Conservation (phyloP, 2,888 invertebrate species). For the Drosophila pseudotakahashii region DNA sequence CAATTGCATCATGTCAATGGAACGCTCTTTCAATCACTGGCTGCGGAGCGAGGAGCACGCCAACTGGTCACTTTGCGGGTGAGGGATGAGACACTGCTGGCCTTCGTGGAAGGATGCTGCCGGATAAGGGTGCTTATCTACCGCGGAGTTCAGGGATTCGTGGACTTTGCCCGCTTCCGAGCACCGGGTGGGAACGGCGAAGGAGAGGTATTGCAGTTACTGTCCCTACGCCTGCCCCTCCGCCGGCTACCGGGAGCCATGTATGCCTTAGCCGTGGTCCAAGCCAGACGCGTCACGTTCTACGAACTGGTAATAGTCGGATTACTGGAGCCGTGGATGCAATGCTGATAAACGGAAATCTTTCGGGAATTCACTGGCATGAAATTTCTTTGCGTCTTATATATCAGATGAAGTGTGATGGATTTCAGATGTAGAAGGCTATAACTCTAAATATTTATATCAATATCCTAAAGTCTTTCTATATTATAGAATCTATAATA, state of each 20-base stretch:
- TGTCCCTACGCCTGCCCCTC: slow-evolving; percentile 52
- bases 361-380: too few species aligned
- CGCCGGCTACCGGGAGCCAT: slow-evolving; percentile 41
- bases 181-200: background rate
- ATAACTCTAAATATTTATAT: too few species aligned
- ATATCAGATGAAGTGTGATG: too few species aligned
- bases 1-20: slow-evolving; percentile 84
- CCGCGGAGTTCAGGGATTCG: slow-evolving; percentile 83
- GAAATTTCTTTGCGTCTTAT: too few species aligned
- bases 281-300: slow-evolving; percentile 64
- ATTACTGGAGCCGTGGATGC: slow-evolving; percentile 58
- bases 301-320: slow-evolving; percentile 75
- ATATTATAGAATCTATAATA: too few species aligned
- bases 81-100: slow-evolving; percentile 85
- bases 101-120: slow-evolving; percentile 84
- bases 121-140: slow-evolving; percentile 76
- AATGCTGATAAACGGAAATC: slow-evolving; percentile 26
- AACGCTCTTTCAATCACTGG: slow-evolving; percentile 85
- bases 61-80: slow-evolving; percentile 83
- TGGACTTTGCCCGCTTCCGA: slow-evolving; percentile 72
- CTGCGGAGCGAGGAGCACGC: slow-evolving; percentile 84
- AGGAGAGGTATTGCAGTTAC: slow-evolving; percentile 57
- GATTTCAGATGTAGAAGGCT: background rate
- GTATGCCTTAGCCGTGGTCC: slow-evolving; percentile 62
- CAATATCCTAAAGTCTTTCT: too few species aligned